Conservation (phyloP, 2,113 vertebrate genomes). For the cattle (Bos taurus) region DNA sequence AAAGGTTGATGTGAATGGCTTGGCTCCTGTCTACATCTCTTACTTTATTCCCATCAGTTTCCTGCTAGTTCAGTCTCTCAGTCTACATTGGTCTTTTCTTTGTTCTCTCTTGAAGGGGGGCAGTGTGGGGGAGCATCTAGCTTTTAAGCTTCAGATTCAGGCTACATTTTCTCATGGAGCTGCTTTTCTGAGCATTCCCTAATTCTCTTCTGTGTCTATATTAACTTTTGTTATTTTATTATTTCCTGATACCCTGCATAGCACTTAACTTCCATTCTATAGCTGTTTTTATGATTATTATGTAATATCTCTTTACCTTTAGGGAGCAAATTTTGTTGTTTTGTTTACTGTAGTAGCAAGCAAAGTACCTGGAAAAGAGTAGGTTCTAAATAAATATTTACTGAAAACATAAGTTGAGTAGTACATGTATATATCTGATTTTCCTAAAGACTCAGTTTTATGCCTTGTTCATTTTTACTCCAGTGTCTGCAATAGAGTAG, state of each 20-base stretch:
- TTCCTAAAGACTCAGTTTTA: neutral
- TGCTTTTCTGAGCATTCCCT: neutral
- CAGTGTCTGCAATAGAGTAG: neutral
- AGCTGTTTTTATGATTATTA: neutral
- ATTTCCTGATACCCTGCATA: neutral
- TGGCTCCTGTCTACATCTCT: neutral
- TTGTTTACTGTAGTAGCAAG: neutral
- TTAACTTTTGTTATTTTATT: neutral
- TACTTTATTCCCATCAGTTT: neutral
- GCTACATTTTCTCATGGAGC: neutral
- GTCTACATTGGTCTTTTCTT: neutral
- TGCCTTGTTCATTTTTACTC: neutral
- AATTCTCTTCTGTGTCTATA: neutral
- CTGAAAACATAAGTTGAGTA: neutral
- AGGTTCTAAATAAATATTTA: neutral
- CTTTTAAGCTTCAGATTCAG: neutral
- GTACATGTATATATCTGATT: neutral
- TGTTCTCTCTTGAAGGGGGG: neutral
- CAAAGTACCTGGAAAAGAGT: neutral
- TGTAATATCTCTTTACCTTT: neutral
- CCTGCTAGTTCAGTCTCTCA: neutral
- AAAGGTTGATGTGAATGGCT: neutral
- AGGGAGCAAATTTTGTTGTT: neutral
- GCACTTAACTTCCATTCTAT: neutral
- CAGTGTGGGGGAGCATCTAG: accelerated